Evolutionary conservation across 2,888 invertebrate genomes (phyloP).

Genomic region (Geophilus truncorum): DNA sequence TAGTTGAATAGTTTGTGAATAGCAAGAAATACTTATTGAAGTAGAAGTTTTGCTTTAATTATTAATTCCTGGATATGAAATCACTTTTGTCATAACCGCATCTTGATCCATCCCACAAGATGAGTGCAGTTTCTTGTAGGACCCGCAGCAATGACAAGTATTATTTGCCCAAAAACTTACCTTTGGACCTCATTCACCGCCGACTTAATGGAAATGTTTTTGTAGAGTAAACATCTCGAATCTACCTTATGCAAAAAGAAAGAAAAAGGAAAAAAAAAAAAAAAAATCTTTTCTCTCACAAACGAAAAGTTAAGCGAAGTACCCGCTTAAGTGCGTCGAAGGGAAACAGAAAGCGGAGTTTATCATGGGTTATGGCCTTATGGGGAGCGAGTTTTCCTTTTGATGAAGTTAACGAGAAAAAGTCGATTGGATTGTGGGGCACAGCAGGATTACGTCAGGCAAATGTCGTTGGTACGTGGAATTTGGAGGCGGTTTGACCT

Average conservation of each 20-base stretch:
- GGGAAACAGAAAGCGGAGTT: not conserved
- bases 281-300: not conserved
- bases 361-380: not conserved
- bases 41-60: too few relatives aligned
- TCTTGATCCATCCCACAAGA: not conserved
- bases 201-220: not conserved
- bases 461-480: not conserved
- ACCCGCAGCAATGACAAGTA: not conserved
- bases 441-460: not conserved
- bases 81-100: not conserved
- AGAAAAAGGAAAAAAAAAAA: not conserved
- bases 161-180: not conserved
- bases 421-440: not conserved
- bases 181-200: not conserved
- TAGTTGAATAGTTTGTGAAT: too few relatives aligned
- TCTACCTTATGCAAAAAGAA: too few relatives aligned
- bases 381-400: not conserved
- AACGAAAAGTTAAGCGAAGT: not conserved
- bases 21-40: too few relatives aligned
- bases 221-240: too few relatives aligned
- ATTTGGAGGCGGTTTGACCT: conserved; percentile 1
- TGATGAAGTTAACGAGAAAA: not conserved
- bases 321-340: not conserved
- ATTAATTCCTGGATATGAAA: not conserved
- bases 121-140: conserved; percentile 3